A percentile compares a stretch with the other conserved stretches of the same genome.
Evolutionary conservation across 37 sponge, comb jelly and placozoan genomes (phyloP).

Genomic region (Cliona cf. orientalis): DNA sequence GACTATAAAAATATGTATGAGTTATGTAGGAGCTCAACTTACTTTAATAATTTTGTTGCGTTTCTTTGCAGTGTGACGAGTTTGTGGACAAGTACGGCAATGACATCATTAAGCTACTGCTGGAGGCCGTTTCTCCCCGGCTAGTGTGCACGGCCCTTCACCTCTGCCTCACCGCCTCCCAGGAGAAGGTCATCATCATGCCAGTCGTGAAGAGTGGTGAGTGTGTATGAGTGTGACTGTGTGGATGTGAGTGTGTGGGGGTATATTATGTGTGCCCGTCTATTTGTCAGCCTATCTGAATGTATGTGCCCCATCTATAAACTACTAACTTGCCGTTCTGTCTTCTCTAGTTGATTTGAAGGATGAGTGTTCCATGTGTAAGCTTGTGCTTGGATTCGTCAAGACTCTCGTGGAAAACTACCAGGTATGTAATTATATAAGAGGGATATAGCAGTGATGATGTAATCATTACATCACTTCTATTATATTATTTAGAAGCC

Average conservation of each 20-base stretch:
- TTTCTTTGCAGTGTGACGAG: slow-evolving; percentile 15
- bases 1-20: too few relatives aligned
- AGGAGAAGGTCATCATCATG: too few relatives aligned
- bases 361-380: slow-evolving; percentile 11
- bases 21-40: too few relatives aligned
- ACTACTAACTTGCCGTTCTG: neutral
- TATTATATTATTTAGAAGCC: slow-evolving; percentile 4
- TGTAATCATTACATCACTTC: too few relatives aligned
- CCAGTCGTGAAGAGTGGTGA: neutral
- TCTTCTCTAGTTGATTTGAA: neutral
- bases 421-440: neutral
- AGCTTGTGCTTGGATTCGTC: neutral
- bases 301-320: too few relatives aligned
- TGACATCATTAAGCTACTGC: slow-evolving; percentile 18
- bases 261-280: too few relatives aligned
- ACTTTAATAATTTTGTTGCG: too few relatives aligned
- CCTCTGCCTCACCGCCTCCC: neutral
- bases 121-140: slow-evolving; percentile 18
- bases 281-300: too few relatives aligned
- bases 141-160: slow-evolving; percentile 18
- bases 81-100: slow-evolving; percentile 33
- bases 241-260: too few relatives aligned
- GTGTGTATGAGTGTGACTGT: too few relatives aligned
- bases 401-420: neutral
- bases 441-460: neutral